Conservation (phyloP, 30 jellyfish, hydroid and myxozoan genomes). For the Rhopilema esculentum region DNA sequence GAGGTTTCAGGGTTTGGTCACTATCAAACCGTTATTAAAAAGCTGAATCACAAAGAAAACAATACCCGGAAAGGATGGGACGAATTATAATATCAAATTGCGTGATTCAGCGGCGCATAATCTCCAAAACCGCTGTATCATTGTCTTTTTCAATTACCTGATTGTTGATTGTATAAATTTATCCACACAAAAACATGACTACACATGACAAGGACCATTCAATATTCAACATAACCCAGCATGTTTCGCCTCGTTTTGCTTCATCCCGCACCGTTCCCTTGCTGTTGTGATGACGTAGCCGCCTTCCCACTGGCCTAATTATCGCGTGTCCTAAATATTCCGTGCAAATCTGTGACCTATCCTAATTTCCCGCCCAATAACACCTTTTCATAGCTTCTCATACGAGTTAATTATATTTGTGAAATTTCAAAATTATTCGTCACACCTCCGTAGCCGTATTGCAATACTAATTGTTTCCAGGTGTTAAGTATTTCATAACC, state of each 20-base stretch:
- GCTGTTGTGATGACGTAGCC: background rate
- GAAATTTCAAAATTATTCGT: background rate
- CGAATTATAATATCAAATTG: background rate
- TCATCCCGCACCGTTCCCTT: background rate
- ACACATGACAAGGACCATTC: background rate
- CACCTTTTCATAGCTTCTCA: background rate
- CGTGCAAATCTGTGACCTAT: background rate
- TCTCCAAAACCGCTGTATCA: background rate
- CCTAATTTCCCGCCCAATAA: background rate
- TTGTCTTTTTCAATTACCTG: background rate
- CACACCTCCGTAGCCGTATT: background rate
- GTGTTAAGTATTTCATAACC: background rate
- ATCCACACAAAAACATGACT: background rate
- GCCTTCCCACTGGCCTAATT: background rate
- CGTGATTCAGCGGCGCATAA: constrained; percentile 16
- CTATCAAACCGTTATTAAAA: background rate
- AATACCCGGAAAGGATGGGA: constrained; percentile 38
- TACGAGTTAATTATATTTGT: background rate
- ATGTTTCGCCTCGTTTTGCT: background rate
- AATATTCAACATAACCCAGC: background rate
- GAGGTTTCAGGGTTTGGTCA: background rate
- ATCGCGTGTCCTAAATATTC: background rate
- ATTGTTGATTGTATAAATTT: background rate
- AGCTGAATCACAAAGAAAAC: constrained; percentile 3
- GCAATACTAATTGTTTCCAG: background rate